phyloP scores from a whole-genome alignment of 1,140 invertebrate genomes.

The Drosophila rhopaloa region DNA sequence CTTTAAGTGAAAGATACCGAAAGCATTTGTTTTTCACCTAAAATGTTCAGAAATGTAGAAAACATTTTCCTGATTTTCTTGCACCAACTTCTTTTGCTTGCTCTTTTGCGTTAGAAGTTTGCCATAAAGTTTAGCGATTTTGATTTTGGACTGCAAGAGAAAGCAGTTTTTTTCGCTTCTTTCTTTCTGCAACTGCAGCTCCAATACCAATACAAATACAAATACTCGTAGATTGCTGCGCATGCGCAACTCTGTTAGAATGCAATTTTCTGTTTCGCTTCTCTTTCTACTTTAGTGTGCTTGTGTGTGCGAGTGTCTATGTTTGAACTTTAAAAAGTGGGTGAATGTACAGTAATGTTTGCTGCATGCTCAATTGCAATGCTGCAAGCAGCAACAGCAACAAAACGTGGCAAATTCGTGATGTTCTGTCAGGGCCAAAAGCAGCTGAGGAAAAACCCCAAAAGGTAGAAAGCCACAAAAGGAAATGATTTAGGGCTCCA shows the following conservation, averaged over 20 bases:
- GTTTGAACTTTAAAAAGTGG: constrained; percentile 83
- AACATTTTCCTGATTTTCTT: constrained; percentile 8
- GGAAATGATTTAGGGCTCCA: constrained; percentile 31
- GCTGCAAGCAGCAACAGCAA: constrained; percentile 39
- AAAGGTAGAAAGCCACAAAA: constrained; percentile 23
- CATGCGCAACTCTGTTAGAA: constrained; percentile 77
- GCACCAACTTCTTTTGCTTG: constrained; percentile 25
- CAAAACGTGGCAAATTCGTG: constrained; percentile 79
- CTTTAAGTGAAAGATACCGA: background rate
- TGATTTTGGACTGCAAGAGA: constrained; percentile 78
- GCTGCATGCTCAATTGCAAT: constrained; percentile 79
- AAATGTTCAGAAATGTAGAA: background rate
- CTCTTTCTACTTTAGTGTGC: constrained; percentile 49
- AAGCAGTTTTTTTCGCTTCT: constrained; percentile 72
- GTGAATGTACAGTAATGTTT: constrained; percentile 84
- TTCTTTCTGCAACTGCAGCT: constrained; percentile 60
- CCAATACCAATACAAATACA: constrained; percentile 33
- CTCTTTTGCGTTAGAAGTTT: constrained; percentile 58
- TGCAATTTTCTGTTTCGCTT: constrained; percentile 81
- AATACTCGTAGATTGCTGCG: constrained; percentile 47
- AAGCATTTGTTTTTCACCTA: background rate
- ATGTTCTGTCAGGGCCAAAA: constrained; percentile 68
- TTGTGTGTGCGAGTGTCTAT: constrained; percentile 58
- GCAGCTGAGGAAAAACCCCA: constrained; percentile 17
- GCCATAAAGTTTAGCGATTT: constrained; percentile 68